These are phyloP conservation scores for Orthosia incerta DNA, from an alignment of 2,888 invertebrate genomes.

Conservation along the genomic window DNA sequence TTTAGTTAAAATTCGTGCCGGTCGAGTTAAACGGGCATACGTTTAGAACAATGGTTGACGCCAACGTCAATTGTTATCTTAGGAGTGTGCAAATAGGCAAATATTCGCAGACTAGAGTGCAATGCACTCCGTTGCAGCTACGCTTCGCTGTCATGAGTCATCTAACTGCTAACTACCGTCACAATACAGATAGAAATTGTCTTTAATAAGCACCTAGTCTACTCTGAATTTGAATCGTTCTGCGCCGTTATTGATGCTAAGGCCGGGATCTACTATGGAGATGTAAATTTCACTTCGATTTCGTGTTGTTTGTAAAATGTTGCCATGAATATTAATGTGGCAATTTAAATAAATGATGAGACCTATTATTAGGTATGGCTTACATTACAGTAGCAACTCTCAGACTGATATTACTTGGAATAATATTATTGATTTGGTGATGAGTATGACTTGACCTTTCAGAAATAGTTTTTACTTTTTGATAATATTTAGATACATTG, in stretches of 20 bases:
- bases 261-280: slow-evolving; percentile 38
- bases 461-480: no score
- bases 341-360: slow-evolving; percentile 55
- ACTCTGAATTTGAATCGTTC: slow-evolving; percentile 38
- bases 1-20: slow-evolving; percentile 44
- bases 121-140: slow-evolving; percentile 79
- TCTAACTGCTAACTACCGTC: slow-evolving; percentile 58
- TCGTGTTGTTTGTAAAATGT: slow-evolving; percentile 56
- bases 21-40: slow-evolving; percentile 39
- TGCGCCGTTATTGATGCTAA: slow-evolving; percentile 37
- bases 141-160: slow-evolving; percentile 74
- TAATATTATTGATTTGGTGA: slow-evolving; percentile 13
- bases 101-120: slow-evolving; percentile 77
- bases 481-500: no score
- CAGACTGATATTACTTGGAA: not conserved
- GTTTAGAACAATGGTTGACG: slow-evolving; percentile 65
- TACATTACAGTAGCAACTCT: slow-evolving; percentile 38
- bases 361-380: slow-evolving; percentile 35
- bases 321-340: slow-evolving; percentile 55
- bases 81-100: slow-evolving; percentile 76
- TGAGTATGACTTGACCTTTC: slow-evolving; percentile 11
- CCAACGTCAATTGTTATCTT: slow-evolving; percentile 77
- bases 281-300: slow-evolving; percentile 59
- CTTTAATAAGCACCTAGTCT: slow-evolving; percentile 59
- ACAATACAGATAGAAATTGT: slow-evolving; percentile 63